These are phyloP conservation scores for Anneissia japonica DNA, from an alignment of 35 echinoderm and acorn worm species.

Conservation along the genomic window DNA sequence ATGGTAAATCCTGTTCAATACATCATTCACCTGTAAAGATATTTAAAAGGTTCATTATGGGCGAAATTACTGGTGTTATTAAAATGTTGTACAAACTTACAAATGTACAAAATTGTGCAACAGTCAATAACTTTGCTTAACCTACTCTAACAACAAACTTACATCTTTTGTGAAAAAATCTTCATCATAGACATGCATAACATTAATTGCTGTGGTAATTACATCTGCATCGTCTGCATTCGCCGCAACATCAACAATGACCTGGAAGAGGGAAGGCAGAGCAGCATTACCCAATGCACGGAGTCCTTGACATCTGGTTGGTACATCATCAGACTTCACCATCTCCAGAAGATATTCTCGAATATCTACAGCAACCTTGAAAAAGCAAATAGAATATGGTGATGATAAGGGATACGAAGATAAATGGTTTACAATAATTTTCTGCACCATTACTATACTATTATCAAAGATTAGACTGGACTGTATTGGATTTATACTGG, in stretches of 20 bases:
- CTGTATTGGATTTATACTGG: too few relatives aligned
- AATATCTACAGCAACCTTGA: slow-evolving; percentile 42
- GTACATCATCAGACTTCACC: slow-evolving; percentile 37
- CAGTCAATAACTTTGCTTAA: too few relatives aligned
- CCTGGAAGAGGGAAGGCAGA: slow-evolving; percentile 37
- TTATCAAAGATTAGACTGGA: too few relatives aligned
- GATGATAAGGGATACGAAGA: too few relatives aligned
- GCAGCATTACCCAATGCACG: slow-evolving; percentile 78
- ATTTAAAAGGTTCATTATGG: too few relatives aligned
- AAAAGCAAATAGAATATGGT: neutral
- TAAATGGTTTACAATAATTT: too few relatives aligned
- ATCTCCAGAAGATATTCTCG: slow-evolving; percentile 36
- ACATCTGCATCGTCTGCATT: slow-evolving; percentile 59
- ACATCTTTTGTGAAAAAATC: slow-evolving; percentile 63
- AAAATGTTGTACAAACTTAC: too few relatives aligned
- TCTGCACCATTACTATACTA: too few relatives aligned
- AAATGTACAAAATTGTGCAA: too few relatives aligned
- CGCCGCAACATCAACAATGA: slow-evolving; percentile 35
- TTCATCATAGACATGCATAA: slow-evolving; percentile 54
- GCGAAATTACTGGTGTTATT: too few relatives aligned
- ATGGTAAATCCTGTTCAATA: slow-evolving; percentile 70
- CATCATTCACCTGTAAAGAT: slow-evolving; percentile 48
- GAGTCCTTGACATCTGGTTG: slow-evolving; percentile 50
- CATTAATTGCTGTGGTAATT: slow-evolving; percentile 57
- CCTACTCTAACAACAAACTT: too few relatives aligned